A percentile compares a stretch with the other conserved stretches of the same genome.
Evolutionary conservation across 2,797 vertebrate genomes (phyloP).

Genomic region (Bradypodion ventrale): DNA sequence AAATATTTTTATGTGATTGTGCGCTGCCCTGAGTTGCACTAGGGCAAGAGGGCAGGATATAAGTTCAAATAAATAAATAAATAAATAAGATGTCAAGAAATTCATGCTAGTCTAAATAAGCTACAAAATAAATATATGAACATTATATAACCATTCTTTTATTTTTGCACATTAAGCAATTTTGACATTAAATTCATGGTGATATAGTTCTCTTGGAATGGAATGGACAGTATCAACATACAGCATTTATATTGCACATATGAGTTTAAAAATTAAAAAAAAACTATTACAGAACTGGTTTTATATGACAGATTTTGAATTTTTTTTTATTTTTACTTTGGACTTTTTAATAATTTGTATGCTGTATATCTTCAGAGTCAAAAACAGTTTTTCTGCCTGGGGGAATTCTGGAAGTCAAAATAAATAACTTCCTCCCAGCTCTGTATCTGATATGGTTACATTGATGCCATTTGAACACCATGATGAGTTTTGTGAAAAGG

Average conservation of each 20-base stretch:
- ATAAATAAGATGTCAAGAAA: neutral
- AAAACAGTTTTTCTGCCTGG: too few relatives aligned
- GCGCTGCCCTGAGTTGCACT: too few relatives aligned
- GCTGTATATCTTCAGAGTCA: too few relatives aligned
- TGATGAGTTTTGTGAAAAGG: neutral
- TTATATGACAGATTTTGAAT: neutral
- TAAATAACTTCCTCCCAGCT: too few relatives aligned
- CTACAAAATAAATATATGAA: neutral
- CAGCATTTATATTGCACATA: neutral
- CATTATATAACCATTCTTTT: neutral
- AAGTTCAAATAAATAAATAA: too few relatives aligned
- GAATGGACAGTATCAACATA: neutral
- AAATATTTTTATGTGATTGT: too few relatives aligned
- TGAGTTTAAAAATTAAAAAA: neutral
- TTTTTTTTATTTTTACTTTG: neutral
- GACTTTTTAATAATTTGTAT: neutral
- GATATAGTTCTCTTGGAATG: neutral
- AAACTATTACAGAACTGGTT: neutral
- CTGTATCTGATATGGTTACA: neutral
- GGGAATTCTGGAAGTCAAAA: neutral
- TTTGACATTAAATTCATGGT: neutral
- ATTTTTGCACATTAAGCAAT: neutral
- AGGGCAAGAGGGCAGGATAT: too few relatives aligned
- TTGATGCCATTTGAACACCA: neutral
- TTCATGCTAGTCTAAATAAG: neutral